Evolutionary conservation across 2,888 invertebrate genomes (phyloP).

Genomic region (Brassicogethes aeneus): DNA sequence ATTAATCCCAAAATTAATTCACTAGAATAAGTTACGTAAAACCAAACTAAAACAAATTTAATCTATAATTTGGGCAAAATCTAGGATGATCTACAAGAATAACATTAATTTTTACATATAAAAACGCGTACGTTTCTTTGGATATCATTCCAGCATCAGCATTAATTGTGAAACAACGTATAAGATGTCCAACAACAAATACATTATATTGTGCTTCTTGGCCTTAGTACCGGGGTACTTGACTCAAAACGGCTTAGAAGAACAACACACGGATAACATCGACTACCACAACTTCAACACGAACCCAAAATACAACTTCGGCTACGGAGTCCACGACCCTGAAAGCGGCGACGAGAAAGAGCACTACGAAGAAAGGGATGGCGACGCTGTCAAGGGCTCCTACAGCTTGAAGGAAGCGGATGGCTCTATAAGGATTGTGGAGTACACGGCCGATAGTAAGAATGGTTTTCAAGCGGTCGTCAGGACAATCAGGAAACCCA

Average conservation of each 20-base stretch:
- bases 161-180: no score
- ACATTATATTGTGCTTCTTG: neutral
- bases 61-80: no score
- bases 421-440: constrained; percentile 27
- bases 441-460: constrained; percentile 20
- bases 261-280: neutral
- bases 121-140: no score
- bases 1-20: no score
- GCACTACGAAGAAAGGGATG: constrained; percentile 35
- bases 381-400: constrained; percentile 50
- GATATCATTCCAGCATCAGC: no score
- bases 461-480: constrained; percentile 17
- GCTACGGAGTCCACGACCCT: constrained; percentile 18
- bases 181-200: neutral
- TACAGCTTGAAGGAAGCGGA: constrained; percentile 45
- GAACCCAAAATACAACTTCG: neutral
- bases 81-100: no score
- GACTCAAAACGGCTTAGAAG: neutral
- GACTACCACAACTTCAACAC: neutral
- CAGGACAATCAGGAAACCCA: neutral
- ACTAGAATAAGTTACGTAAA: no score
- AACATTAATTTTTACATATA: no score
- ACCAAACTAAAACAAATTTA: no score
- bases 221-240: neutral
- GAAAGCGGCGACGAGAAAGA: constrained; percentile 19